Conservation (phyloP, 2,797 vertebrate genomes). For the Xiphorhynchus erythropygius region DNA sequence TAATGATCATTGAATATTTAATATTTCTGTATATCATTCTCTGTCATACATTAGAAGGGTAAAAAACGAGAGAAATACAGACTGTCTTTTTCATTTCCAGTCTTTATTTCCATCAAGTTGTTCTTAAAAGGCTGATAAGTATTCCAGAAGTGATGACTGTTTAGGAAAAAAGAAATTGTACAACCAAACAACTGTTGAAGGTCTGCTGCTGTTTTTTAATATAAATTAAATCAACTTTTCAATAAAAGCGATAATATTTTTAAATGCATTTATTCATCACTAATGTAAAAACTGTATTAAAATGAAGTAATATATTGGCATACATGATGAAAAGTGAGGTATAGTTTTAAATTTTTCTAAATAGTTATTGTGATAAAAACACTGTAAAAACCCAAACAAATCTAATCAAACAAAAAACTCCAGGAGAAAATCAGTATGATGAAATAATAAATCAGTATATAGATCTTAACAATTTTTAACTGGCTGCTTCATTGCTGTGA, state of each 20-base stretch:
- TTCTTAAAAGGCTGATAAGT: not conserved
- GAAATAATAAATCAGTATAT: not conserved
- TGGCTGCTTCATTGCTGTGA: not conserved
- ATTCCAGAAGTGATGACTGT: not conserved
- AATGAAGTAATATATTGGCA: not conserved
- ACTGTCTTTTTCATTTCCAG: not conserved
- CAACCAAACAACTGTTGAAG: not conserved
- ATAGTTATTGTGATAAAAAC: not conserved
- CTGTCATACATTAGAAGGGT: not conserved
- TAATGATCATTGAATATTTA: slow-evolving; percentile 37
- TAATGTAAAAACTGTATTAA: not conserved
- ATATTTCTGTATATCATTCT: slow-evolving; percentile 26
- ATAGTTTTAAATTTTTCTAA: not conserved
- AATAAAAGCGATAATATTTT: not conserved
- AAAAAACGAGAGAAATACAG: not conserved
- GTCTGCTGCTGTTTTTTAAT: not conserved
- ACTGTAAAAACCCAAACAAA: not conserved
- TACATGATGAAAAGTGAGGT: not conserved
- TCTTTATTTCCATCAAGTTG: not conserved
- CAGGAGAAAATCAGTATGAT: not conserved
- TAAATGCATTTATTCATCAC: not conserved
- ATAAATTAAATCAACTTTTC: not conserved
- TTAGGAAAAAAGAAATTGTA: not conserved
- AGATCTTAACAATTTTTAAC: not conserved
- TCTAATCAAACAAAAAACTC: not conserved